Base-by-base conservation (phyloP, 1,140 invertebrate genomes). In the Drosophila ananassae region DNA sequence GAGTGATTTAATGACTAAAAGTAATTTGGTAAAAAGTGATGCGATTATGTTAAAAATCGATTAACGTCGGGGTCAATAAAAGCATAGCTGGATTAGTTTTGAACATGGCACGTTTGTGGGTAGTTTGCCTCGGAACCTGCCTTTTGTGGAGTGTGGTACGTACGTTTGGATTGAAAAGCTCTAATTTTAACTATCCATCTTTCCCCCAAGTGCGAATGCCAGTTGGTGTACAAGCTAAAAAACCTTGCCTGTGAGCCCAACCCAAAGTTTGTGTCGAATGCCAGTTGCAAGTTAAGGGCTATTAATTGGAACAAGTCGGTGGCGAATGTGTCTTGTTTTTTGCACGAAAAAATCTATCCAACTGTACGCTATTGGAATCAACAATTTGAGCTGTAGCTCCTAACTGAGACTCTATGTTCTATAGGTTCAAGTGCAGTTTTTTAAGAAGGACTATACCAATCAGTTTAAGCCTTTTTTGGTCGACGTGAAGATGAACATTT, bases 381-480 rank as follows among this genome's bases (percentile, higher is more conserved):
- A 28, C 5, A 28, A 28, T 28, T 6, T 4, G 5, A 6, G 7
- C 25, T 28, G 5, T 28, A 6, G 25, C 6, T 28, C 25, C 25
- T 28, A 28, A 6, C 5, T 6, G 7, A 7, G 25, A 28, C 25
- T 6, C 3, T 44, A 13, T 44, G 6, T 21, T 46, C 7, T 2
- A 13, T 30, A 74, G 72, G 3, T 53, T 0, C 58, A 10, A 0
- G 0, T 62, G 0, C 2, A 53, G 8, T 0, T 62, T 1, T 62
- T 21, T 6, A 61, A 62, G 9, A 55, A 58, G 25, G 53, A 54
- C 17, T 61, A 68, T 5, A 68, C 10, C 17, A 68, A 68, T 22
- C 46, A 21, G 12, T 74, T 62, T 32, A 32, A 74, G 13, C 64
- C 58, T 2, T 68, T 68, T 41, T 47, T 68, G n/a, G 13, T 62